Conservation (phyloP, 2,888 invertebrate genomes). For the Drosophila engyochracea region DNA sequence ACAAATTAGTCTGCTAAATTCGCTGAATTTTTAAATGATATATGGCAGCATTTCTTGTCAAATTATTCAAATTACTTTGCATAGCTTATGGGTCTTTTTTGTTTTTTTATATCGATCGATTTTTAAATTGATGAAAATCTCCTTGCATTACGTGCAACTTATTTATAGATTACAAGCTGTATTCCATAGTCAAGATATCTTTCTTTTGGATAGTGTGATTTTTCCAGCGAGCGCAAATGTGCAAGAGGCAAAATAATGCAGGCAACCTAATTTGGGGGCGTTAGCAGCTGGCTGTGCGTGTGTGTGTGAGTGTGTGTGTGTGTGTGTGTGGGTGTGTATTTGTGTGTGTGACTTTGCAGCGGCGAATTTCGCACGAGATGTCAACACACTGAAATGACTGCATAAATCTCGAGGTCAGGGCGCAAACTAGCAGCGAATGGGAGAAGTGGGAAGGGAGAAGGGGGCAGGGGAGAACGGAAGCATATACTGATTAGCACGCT, state of each 20-base stretch:
- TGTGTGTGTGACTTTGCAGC: conserved; percentile 14
- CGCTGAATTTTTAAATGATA: neutral
- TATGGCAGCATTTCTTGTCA: neutral
- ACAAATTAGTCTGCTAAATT: neutral
- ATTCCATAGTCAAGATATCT: neutral
- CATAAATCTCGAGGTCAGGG: conserved; percentile 54
- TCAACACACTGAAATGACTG: conserved; percentile 47
- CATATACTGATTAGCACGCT: conserved; percentile 56
- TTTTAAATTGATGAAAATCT: neutral
- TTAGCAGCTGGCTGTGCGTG: conserved; percentile 25
- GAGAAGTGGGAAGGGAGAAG: conserved; percentile 6
- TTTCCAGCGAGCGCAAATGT: neutral
- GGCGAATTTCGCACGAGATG: conserved; percentile 52
- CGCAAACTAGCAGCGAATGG: neutral
- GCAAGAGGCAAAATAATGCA: conserved; percentile 16
- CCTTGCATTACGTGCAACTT: neutral
- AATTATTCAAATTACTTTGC: neutral
- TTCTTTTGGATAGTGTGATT: neutral
- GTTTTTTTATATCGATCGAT: neutral
- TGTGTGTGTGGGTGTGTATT: neutral
- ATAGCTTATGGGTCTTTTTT: fast-evolving
- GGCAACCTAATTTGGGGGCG: conserved; percentile 45
- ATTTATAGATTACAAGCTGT: neutral
- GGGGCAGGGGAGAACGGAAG: conserved; percentile 38
- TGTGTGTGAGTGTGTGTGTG: neutral